Conservation (phyloP, 2,797 vertebrate genomes). For the Alectoris magna region DNA sequence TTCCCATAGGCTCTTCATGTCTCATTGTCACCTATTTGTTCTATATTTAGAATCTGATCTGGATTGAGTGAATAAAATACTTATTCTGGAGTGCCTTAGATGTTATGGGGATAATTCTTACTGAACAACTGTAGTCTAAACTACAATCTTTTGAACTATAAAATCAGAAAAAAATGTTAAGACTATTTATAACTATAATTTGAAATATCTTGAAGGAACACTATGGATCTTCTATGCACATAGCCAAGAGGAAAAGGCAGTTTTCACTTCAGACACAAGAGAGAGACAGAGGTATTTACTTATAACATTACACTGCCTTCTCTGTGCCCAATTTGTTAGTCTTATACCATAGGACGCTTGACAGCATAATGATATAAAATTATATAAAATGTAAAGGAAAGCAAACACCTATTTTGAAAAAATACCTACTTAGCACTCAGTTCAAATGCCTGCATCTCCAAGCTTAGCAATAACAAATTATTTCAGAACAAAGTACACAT, state of each 20-base stretch:
- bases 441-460: conserved; percentile 11
- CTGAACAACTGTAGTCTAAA: not conserved
- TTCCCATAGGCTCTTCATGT: rapidly evolving
- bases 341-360: not conserved
- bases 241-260: not conserved
- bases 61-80: not conserved
- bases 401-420: conserved; percentile 63
- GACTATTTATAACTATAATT: not conserved
- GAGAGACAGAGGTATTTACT: conserved; percentile 2
- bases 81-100: not conserved
- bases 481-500: conserved; percentile 57
- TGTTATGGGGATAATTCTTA: not conserved
- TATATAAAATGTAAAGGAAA: conserved; percentile 55
- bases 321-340: not conserved
- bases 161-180: not conserved
- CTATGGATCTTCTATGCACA: not conserved
- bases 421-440: conserved; percentile 33
- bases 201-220: not conserved
- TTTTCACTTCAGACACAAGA: conserved; percentile 17
- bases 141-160: not conserved
- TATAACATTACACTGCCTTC: not conserved
- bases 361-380: conserved; percentile 65
- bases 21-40: not conserved
- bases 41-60: not conserved
- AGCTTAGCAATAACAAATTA: conserved; percentile 38